These are phyloP conservation scores for Zapornia atra DNA, from an alignment of 2,113 vertebrate species.

Conservation along the genomic window DNA sequence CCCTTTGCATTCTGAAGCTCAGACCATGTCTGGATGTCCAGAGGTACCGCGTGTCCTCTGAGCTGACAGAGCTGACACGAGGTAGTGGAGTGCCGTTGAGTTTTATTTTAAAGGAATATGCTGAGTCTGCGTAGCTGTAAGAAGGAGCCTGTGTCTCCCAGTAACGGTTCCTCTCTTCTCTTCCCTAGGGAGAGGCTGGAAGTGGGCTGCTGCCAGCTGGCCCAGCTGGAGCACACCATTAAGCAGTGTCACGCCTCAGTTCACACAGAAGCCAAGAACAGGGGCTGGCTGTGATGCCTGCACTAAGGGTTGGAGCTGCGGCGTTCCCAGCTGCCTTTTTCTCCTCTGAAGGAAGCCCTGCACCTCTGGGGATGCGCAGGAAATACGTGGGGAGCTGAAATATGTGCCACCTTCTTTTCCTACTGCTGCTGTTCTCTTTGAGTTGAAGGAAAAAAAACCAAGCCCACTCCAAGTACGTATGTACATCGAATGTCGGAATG, in stretches of 20 bases:
- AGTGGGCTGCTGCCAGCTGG: conserved; percentile 82
- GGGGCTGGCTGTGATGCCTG: conserved; percentile 65
- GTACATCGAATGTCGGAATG: not conserved
- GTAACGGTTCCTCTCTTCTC: not conserved
- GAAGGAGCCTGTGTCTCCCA: not conserved
- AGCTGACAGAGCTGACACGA: not conserved
- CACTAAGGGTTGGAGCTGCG: not conserved
- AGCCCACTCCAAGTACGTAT: rapidly evolving
- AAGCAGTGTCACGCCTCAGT: conserved; percentile 74
- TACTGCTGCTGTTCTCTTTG: not conserved
- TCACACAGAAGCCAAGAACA: conserved; percentile 44
- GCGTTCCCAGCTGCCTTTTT: not conserved
- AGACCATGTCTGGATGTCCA: not conserved
- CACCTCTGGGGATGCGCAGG: not conserved
- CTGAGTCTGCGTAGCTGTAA: rapidly evolving
- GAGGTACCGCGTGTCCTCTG: not conserved
- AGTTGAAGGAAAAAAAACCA: not conserved
- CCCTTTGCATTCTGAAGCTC: not conserved
- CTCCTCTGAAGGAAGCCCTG: rapidly evolving
- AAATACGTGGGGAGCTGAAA: rapidly evolving
- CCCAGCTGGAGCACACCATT: conserved; percentile 78
- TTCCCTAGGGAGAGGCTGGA: conserved; percentile 82
- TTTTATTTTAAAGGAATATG: not conserved
- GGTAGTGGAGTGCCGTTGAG: not conserved
- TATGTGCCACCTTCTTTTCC: not conserved